Evolutionary conservation across 2,888 invertebrate genomes (phyloP), one percentile per base, ranked within the genome.

Genomic region (Lithophane ornitopus): DNA sequence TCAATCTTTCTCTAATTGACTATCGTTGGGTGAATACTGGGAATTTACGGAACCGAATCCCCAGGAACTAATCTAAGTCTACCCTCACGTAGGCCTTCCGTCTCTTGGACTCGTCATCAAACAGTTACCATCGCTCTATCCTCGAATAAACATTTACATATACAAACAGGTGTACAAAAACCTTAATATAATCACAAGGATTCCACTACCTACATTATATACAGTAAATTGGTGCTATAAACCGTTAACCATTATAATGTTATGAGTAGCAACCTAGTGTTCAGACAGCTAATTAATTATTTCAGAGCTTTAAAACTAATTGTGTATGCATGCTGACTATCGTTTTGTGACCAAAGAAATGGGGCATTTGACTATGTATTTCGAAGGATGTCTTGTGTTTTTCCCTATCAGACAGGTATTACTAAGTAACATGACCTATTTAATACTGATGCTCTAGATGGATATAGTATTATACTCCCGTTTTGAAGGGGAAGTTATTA

Each of bases 1-100:
- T 96, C 95, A 93, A 93, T 94, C 94, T 94, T 89, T 94, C 92
- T 90, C 95, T 96, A 96, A 96, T 95, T 96, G 96, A 96, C 96
- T 96, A 96, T 96, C 96, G 96, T 96, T 96, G 96, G 96, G 96
- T 96, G 95, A 94, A 94, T 92, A 94, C 94, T 94, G 96, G 94
- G 95, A 94, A 93, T 85, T 52, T 82, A 85, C 76, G 78, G 86
- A 82, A 89, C 87, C 84, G 72, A 81, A 89, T 90, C 93, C 95
- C 91, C 95, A 94, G 93, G 90, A 91, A 94, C 94, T 95, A 94
- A 92, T 89, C 93, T 95, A 94, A 88, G 84, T 89, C 92, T 93
- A 93, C 91, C 86, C 90, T 89, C 90, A 87, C 91, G 91, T 93
- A 95, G 95, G 94, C 94, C 93, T 92, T 91, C 88, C 91, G 84